These are phyloP conservation scores for Halocynthia roretzi DNA, from an alignment of 23 tunicate species.

Conservation along the genomic window DNA sequence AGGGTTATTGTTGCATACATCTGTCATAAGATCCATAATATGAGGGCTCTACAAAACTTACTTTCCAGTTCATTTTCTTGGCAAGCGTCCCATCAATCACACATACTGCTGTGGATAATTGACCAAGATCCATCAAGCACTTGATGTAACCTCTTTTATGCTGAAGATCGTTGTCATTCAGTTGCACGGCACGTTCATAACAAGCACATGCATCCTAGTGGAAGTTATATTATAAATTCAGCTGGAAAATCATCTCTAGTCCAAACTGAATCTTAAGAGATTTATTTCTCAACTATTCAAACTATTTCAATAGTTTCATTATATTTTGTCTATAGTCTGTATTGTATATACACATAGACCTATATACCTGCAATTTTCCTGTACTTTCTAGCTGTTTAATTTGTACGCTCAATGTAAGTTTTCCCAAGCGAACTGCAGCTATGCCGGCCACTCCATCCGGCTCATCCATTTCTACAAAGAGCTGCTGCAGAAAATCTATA, in stretches of 20 bases:
- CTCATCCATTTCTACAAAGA: conserved; percentile 80
- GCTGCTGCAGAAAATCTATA: conserved; percentile 53
- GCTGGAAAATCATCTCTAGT: background rate
- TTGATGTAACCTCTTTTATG: conserved; percentile 54
- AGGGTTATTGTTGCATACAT: no score
- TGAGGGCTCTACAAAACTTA: background rate
- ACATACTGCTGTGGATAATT: conserved; percentile 50
- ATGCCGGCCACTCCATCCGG: conserved; percentile 86
- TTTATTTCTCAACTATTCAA: background rate
- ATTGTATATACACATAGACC: no score
- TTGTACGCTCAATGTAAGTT: conserved; percentile 58
- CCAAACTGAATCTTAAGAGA: no score
- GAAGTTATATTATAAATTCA: background rate
- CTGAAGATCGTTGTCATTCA: conserved; percentile 32
- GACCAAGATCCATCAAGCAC: conserved; percentile 81
- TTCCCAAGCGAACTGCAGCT: conserved; percentile 51
- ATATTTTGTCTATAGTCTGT: no score
- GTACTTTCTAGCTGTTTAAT: conserved; percentile 66
- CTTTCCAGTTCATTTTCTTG: conserved; percentile 58
- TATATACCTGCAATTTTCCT: conserved; percentile 70
- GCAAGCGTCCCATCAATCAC: conserved; percentile 59
- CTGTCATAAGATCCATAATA: no score
- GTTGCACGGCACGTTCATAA: conserved; percentile 55
- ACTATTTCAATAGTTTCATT: background rate
- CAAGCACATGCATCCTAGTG: conserved; percentile 77